phyloP scores from a whole-genome alignment of 2,113 vertebrate species.

The Xiphorhynchus elegans region DNA sequence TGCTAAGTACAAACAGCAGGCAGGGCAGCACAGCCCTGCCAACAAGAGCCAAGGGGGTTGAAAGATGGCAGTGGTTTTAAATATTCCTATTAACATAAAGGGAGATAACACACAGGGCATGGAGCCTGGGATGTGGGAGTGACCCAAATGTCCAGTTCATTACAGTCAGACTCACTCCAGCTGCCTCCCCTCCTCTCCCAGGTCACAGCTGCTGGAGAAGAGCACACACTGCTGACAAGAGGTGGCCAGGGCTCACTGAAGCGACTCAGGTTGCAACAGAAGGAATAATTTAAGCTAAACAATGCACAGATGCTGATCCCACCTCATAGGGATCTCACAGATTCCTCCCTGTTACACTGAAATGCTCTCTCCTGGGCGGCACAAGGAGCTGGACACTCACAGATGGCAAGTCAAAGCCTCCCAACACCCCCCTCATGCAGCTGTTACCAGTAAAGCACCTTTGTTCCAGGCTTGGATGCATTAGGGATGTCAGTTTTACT shows the following conservation, averaged over 20 bases:
- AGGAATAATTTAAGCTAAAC: not conserved
- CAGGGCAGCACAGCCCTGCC: conserved; percentile 21
- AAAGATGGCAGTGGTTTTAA: not conserved
- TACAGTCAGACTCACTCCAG: not conserved
- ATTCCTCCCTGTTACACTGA: not conserved
- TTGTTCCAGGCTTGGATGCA: not conserved
- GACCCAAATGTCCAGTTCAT: not conserved
- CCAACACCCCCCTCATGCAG: not conserved
- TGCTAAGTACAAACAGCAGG: conserved; percentile 32
- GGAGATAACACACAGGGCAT: not conserved
- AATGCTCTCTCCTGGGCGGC: not conserved
- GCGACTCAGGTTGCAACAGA: not conserved
- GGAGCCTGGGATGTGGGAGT: not conserved
- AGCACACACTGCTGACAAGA: not conserved
- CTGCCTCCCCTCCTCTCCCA: not conserved
- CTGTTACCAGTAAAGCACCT: not conserved
- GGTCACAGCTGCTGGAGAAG: not conserved
- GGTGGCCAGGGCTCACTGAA: not conserved
- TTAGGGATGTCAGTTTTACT: not conserved
- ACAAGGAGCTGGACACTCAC: not conserved
- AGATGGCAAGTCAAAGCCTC: not conserved
- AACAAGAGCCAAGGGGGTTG: not conserved
- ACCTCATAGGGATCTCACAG: not conserved
- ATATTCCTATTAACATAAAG: not conserved
- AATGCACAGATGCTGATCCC: not conserved